Base-by-base conservation (phyloP, 2,797 vertebrate genomes). In the Lutjanus campechanus region DNA sequence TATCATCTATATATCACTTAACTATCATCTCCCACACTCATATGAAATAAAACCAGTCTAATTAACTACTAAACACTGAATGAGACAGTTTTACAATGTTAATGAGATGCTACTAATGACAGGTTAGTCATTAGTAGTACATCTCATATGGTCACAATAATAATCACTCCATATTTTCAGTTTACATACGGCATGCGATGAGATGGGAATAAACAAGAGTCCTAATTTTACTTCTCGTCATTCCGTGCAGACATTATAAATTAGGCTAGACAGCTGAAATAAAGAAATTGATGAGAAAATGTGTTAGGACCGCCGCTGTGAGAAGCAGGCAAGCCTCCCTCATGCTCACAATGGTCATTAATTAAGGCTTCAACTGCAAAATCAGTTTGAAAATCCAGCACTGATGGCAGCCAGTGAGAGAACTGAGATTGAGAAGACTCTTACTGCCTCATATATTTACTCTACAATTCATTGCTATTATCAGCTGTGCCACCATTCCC, bases 321-420 rank as follows among this genome's bases (percentile, higher is more conserved):
- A 86, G 69, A 60, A 55, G 78, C 50, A 55, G 60, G 58, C 19
- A 10, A 62, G 54, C 17, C 41, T 62, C 12, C 50, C 51, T 56
- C 17, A 11, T 51, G 25, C 19, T 55, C 63, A 84, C 58, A 80
- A 15, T 41, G 61, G 29, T 46, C 15, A 62, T 60, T 71, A 79
- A 79, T 83, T 66, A 77, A 47, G 15, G 20, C 9, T 56, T 76
- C 41, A 46, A 50, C 36, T 47, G 54, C 6, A 76, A 81, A 65
- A 59, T 40, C 62, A 19, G 16, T 61, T 74, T 55, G 40, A 19
- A 67, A 77, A 73, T 79, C 61, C 49, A 60, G 60, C 44, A 69
- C 9, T 44, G 69, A 67, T 47, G 17, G 59, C 56, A 50, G 63
- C 78, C 55, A 19, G 56, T 40, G 58, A 76, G 41, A 66, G 49